A percentile compares a stretch with the other conserved stretches of the same genome.
Evolutionary conservation across 2,113 vertebrate species (phyloP).

Genomic region (Solenodon paradoxus): DNA sequence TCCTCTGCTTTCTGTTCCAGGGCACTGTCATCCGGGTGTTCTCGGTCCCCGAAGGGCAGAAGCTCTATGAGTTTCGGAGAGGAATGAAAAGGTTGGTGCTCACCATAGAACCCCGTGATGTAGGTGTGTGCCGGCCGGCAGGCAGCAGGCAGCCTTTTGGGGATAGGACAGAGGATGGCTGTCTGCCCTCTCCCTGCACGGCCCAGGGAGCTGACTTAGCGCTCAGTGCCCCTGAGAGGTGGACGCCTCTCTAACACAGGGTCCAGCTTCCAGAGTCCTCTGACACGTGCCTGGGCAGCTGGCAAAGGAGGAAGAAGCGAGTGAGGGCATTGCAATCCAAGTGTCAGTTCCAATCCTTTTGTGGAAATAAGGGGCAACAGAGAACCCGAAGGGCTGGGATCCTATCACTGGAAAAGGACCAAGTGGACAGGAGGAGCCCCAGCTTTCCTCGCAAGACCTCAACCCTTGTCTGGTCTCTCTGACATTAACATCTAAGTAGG

Average conservation of each 20-base stretch:
- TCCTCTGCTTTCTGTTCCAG: conserved; percentile 81
- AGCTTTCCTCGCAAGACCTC: rapidly evolving
- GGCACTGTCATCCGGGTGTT: conserved; percentile 97
- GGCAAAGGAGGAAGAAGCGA: neutral
- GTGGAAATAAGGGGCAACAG: neutral
- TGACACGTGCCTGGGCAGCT: neutral
- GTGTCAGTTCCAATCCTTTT: neutral
- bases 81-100: conserved; percentile 94
- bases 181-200: neutral
- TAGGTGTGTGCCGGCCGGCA: neutral
- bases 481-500: neutral
- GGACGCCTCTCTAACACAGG: neutral
- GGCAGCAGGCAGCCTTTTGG: neutral
- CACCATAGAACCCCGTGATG: neutral
- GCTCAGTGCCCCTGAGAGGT: neutral
- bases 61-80: conserved; percentile 93
- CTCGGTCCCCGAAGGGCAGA: conserved; percentile 92
- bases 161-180: neutral
- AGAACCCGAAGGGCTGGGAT: neutral
- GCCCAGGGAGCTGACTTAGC: neutral
- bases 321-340: neutral
- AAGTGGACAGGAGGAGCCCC: no score
- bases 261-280: neutral
- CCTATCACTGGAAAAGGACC: neutral
- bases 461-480: neutral